A percentile compares a stretch with the other conserved stretches of the same genome.
These are phyloP conservation scores for Xenopus borealis DNA, from an alignment of 2,113 vertebrate genomes.

Conservation along the genomic window DNA sequence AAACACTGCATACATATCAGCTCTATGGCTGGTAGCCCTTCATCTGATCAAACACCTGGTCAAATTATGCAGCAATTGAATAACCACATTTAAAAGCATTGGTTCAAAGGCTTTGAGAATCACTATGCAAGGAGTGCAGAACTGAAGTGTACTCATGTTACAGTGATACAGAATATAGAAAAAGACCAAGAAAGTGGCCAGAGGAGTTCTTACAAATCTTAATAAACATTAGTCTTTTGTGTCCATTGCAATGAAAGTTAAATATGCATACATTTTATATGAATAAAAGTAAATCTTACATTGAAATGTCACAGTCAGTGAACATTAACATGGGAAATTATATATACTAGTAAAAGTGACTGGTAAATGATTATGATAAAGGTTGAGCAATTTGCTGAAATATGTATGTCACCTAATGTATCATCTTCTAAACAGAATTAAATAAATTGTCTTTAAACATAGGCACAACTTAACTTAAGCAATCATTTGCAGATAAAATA, in stretches of 20 bases:
- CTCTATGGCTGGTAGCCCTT: slow-evolving; percentile 53
- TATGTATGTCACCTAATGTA: too few relatives aligned
- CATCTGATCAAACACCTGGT: slow-evolving; percentile 59
- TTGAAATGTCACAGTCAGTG: too few relatives aligned
- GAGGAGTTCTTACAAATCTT: not conserved
- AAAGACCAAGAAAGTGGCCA: slow-evolving; percentile 50
- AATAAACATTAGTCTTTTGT: not conserved
- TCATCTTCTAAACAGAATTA: too few relatives aligned
- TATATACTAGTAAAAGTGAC: too few relatives aligned
- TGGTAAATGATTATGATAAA: too few relatives aligned
- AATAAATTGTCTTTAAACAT: too few relatives aligned
- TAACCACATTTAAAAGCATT: slow-evolving; percentile 58
- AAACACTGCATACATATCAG: slow-evolving; percentile 53
- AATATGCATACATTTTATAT: not conserved
- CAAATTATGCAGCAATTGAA: slow-evolving; percentile 68
- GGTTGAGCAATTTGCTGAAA: too few relatives aligned
- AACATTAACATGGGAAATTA: too few relatives aligned
- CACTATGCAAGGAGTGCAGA: slow-evolving; percentile 53
- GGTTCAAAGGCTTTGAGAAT: slow-evolving; percentile 63
- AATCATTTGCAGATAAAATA: too few relatives aligned
- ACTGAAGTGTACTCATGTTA: slow-evolving; percentile 59
- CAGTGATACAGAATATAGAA: slow-evolving; percentile 54
- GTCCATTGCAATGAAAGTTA: not conserved
- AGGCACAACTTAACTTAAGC: too few relatives aligned
- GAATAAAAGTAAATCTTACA: too few relatives aligned